Conservation (phyloP, 2,888 invertebrate species). For the Rhopalosiphum nymphaeae region DNA sequence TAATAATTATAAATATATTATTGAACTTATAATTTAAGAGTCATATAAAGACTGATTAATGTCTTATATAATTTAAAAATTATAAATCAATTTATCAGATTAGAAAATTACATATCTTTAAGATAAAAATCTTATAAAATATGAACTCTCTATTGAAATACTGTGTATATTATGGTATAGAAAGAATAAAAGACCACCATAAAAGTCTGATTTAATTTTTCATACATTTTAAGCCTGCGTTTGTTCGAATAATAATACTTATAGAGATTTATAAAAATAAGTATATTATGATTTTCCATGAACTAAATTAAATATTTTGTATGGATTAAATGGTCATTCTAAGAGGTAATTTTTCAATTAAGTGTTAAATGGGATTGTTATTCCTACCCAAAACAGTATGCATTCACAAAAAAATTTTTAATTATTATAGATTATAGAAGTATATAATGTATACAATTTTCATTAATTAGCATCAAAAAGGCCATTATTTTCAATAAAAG, state of each 20-base stretch:
- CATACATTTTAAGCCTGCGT: neutral
- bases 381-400: neutral
- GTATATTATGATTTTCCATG: neutral
- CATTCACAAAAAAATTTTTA: neutral
- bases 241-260: neutral
- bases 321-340: neutral
- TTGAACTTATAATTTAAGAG: neutral
- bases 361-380: neutral
- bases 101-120: neutral
- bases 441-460: neutral
- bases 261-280: neutral
- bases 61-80: neutral
- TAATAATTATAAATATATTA: neutral
- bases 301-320: neutral
- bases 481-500: neutral
- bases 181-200: neutral
- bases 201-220: neutral
- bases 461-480: no score
- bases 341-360: neutral
- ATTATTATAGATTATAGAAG: neutral
- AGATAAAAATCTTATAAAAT: neutral
- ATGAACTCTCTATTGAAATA: neutral
- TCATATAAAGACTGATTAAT: neutral
- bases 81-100: neutral
- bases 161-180: neutral